A percentile compares a stretch with the other conserved stretches of the same genome.
These are phyloP conservation scores for Leptinotarsa tumamoca DNA, from an alignment of 2,888 invertebrate species.

Conservation along the genomic window DNA sequence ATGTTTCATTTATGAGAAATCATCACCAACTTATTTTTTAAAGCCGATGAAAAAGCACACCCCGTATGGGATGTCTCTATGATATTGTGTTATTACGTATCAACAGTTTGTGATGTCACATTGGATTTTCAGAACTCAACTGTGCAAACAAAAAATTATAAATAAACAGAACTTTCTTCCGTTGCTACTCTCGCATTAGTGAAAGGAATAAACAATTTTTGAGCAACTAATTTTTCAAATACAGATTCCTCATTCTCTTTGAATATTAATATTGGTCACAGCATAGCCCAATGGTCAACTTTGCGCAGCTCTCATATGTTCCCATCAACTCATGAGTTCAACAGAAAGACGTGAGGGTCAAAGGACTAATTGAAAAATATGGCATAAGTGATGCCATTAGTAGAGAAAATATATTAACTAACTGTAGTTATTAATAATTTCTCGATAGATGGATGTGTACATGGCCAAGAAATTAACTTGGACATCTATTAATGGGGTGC, in stretches of 20 bases:
- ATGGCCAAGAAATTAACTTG: constrained; percentile 48
- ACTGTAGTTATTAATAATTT: constrained; percentile 51
- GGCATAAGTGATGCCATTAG: constrained; percentile 56
- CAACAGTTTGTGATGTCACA: no score
- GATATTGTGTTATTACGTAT: no score
- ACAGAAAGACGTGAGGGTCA: constrained; percentile 52
- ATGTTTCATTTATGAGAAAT: no score
- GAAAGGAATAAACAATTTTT: background rate
- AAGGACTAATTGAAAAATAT: constrained; percentile 55
- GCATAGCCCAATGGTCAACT: constrained; percentile 21
- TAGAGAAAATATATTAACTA: constrained; percentile 55
- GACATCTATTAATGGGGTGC: constrained; percentile 34
- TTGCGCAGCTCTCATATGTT: constrained; percentile 12
- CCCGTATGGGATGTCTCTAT: no score
- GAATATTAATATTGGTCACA: constrained; percentile 25
- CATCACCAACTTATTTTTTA: no score
- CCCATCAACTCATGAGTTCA: constrained; percentile 44
- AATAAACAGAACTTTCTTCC: background rate
- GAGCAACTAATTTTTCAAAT: background rate
- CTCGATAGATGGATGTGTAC: constrained; percentile 44
- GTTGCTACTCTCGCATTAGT: background rate
- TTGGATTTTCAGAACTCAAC: no score
- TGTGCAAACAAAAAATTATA: no score
- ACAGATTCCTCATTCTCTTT: background rate
- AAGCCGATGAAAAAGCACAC: no score